phyloP scores from a whole-genome alignment of 2,113 vertebrate genomes.

The Oreochromis niloticus region DNA sequence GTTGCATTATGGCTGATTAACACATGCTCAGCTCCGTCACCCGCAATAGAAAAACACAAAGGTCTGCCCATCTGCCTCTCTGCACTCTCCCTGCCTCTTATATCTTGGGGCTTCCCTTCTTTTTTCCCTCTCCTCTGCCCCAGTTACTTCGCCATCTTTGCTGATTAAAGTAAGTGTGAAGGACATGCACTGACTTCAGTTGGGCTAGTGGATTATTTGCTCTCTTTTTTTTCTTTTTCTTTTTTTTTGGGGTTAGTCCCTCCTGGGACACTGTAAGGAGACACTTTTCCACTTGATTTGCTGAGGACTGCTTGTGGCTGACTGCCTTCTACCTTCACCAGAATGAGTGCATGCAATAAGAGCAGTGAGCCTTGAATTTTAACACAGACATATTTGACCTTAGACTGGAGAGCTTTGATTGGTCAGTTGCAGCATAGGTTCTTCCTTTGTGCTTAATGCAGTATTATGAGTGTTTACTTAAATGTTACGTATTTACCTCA shows the following conservation, averaged over 20 bases:
- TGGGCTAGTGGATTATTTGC: constrained; percentile 22
- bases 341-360: not conserved
- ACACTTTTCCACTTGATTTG: constrained; percentile 54
- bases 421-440: not conserved
- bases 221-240: not conserved
- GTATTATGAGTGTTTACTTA: not conserved
- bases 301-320: constrained; percentile 12
- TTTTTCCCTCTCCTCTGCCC: not conserved
- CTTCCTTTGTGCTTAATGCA: not conserved
- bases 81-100: not conserved
- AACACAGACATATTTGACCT: not conserved
- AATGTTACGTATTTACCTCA: not conserved
- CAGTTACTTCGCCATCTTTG: not conserved
- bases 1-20: constrained; percentile 61
- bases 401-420: constrained; percentile 15
- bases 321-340: not conserved
- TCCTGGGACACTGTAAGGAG: constrained; percentile 39
- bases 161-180: constrained; percentile 41
- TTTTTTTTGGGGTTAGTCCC: not conserved
- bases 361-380: not conserved
- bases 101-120: constrained; percentile 10
- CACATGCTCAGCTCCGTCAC: constrained; percentile 40
- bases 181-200: constrained; percentile 18
- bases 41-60: constrained; percentile 24
- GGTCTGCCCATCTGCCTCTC: not conserved